Evolutionary conservation across 1,140 invertebrate genomes (phyloP).

Genomic region (Nephila pilipes): DNA sequence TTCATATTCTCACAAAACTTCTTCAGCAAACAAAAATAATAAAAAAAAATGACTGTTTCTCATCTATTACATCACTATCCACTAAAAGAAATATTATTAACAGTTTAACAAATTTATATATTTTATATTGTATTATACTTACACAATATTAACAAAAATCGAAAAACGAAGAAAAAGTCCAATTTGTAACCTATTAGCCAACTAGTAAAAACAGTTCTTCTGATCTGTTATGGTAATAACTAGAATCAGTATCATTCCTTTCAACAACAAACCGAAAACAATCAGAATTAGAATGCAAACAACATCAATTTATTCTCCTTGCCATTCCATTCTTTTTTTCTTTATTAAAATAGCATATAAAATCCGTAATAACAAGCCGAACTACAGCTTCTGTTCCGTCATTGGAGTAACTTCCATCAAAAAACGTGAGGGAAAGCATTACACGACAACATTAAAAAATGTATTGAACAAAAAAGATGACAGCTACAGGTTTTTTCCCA

Average conservation of each 20-base stretch:
- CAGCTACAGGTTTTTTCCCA: background rate
- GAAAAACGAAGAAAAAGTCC: background rate
- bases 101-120: no score
- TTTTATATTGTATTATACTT: background rate
- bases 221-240: background rate
- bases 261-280: background rate
- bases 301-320: background rate
- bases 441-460: conserved; percentile 35
- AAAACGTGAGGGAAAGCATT: background rate
- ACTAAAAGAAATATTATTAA: no score
- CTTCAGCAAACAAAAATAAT: no score
- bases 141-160: background rate
- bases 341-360: background rate
- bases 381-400: background rate
- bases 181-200: background rate
- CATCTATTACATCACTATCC: no score
- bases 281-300: background rate
- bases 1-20: no score
- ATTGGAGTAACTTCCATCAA: background rate
- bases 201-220: background rate
- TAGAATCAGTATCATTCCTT: background rate
- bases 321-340: background rate
- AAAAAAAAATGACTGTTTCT: no score
- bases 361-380: background rate
- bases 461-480: conserved; percentile 35